A percentile compares a stretch with the other conserved stretches of the same genome.
Conservation (phyloP, 37 sponge, comb jelly and placozoan genomes). For the Aphrocallistes beatrix region DNA sequence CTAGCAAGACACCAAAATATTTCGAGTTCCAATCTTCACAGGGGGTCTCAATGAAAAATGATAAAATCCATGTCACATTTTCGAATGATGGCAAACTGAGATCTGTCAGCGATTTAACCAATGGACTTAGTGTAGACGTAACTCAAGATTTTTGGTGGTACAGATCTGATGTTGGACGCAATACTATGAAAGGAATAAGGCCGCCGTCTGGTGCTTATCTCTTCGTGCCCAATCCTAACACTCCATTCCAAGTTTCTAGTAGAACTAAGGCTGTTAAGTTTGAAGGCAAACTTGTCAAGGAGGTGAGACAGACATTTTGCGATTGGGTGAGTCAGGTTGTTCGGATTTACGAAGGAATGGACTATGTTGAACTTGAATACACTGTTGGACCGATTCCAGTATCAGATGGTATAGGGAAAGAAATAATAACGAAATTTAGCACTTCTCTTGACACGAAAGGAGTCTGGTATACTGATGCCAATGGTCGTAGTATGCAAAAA, state of each 20-base stretch:
- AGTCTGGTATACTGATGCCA: conserved; percentile 80
- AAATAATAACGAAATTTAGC: conserved; percentile 68
- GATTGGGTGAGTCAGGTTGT: conserved; percentile 48
- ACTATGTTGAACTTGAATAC: conserved; percentile 57
- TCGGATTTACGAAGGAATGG: conserved; percentile 28
- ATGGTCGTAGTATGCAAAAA: conserved; percentile 76
- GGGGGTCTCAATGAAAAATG: not conserved
- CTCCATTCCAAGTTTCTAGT: not conserved
- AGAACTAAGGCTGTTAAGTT: not conserved
- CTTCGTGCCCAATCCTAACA: conserved; percentile 40
- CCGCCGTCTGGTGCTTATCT: conserved; percentile 93
- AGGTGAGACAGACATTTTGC: conserved; percentile 47
- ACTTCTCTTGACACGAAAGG: conserved; percentile 35
- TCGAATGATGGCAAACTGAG: conserved; percentile 7
- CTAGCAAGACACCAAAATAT: not conserved
- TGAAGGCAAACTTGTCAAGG: conserved; percentile 32
- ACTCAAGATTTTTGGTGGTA: too few relatives aligned
- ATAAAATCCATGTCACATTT: not conserved
- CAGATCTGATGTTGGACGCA: too few relatives aligned
- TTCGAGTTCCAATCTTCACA: not conserved
- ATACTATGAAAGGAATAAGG: too few relatives aligned
- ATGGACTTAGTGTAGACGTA: not conserved
- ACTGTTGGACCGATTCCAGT: conserved; percentile 64
- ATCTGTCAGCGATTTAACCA: not conserved
- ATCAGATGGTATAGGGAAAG: conserved; percentile 65